Evolutionary conservation across 2,797 vertebrate genomes (phyloP), one percentile per base, ranked within the genome.

Genomic region (Anas capensis): DNA sequence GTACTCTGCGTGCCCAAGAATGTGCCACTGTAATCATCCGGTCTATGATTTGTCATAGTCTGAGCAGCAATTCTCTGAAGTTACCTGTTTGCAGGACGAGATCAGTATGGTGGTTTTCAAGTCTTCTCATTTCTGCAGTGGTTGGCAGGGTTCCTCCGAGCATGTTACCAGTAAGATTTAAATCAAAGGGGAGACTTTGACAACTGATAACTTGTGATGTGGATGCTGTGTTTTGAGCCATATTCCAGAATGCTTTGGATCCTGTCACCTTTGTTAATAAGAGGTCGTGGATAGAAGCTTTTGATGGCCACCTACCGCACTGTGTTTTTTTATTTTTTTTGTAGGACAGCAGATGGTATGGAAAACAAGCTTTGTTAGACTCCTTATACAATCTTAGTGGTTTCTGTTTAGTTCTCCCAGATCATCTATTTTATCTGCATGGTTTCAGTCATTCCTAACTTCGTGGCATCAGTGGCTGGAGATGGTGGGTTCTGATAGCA

Each of bases 301-400:
- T 4, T 2, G 1, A 0, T 18, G 29, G 36, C 14, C 85, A 7
- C 20, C 14, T 5, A 11, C 2, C 36, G 49, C 53, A 31, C 40
- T 57, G 36, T 40, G 76, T 4, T 24, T 69, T 44, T 10, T 44
- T 44, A 23, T 42, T 42, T 42, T 42, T 48, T 53, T 18, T 34
- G 56, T 5, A 46, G 38, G 48, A 17, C 7, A 82, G 68, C 56
- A 56, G 49, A 3, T 38, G 10, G 4, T 46, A 14, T 69, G 51
- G 23, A 38, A 88, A 93, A 87, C 31, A 16, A 77, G 19, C 33
- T 80, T 53, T 60, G 12, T 61, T 26, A 56, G 26, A 27, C 10
- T 14, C 20, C 19, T 72, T 61, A 0, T 1, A 15, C 42, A 72
- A 64, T 40, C 40, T 66, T 8, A 4, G 3, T 31, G 42, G 34